phyloP scores from a whole-genome alignment of 37 sponge, comb jelly and placozoan species.

The Trichoplax adhaerens region DNA sequence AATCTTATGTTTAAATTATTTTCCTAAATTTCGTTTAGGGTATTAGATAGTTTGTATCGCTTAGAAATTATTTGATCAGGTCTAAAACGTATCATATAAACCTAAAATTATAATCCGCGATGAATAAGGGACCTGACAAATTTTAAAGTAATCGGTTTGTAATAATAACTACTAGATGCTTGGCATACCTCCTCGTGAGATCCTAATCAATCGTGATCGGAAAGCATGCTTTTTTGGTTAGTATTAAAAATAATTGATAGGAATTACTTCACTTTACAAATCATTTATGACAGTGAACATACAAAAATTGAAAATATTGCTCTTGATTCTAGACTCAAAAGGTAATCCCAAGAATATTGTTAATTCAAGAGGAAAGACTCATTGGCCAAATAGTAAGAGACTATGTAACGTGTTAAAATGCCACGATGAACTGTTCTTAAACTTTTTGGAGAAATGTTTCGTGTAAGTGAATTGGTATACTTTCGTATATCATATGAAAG shows the following conservation, averaged over 20 bases:
- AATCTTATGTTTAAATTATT: not conserved
- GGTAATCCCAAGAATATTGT: slow-evolving; percentile 53
- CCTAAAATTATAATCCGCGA: not conserved
- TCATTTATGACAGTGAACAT: not conserved
- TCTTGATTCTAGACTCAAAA: slow-evolving; percentile 36
- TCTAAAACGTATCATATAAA: not conserved
- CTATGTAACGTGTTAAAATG: slow-evolving; percentile 43
- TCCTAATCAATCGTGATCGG: slow-evolving; percentile 1
- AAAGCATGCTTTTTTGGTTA: not conserved
- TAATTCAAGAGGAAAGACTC: slow-evolving; percentile 61
- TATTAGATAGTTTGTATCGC: no score
- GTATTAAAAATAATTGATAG: not conserved
- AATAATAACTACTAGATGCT: not conserved
- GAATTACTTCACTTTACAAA: not conserved
- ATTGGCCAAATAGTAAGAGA: slow-evolving; percentile 40
- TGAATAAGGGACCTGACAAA: no score
- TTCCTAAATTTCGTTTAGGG: no score
- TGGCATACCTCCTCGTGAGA: not conserved
- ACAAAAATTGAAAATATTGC: not conserved
- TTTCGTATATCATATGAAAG: no score
- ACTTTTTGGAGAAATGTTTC: slow-evolving; percentile 64
- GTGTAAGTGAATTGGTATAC: no score
- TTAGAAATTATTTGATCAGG: not conserved
- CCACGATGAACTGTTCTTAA: slow-evolving; percentile 45
- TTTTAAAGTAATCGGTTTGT: not conserved